Base-by-base conservation (phyloP, 2,888 invertebrate genomes). In the Hemithea aestivaria region DNA sequence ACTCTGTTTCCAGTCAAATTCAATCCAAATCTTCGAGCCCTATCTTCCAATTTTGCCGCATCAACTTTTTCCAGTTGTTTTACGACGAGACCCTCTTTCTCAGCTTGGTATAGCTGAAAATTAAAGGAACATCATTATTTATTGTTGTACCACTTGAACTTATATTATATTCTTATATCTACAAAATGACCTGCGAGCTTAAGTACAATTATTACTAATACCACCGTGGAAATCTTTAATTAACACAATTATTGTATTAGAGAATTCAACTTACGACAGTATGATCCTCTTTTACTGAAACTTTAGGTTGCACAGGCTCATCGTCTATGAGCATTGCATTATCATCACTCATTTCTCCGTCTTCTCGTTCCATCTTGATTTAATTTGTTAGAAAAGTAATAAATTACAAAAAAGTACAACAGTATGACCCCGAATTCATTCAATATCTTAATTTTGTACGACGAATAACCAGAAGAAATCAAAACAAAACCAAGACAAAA, bases 321-420 rank as follows among this genome's bases (percentile, higher is more conserved):
- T 74, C 73, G 51, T 82, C 80, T 32, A 76, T 62, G 35, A 66
- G 34, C 84, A 85, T 85, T 47, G 70, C 66, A 48, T 69, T 71
- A 47, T 84, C 84, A 48, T 84, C 85, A 56, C 84, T 85, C 85
- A 87, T 85, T 80, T 87, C 87, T 56, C 85, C 85, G 51, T 87
- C 85, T 68, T 87, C 87, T 58, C 56, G 73, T 30, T 87, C 85
- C 69, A 80, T 16, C 16, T 16, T 16, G 16, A 16, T 5, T 16
- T 16, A 16, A 16, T 16, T 16, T 16, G 3, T 4, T 5, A 16
- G 16, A 16, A 16, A 16, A 16, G 3, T 16, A 4, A 16, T 16
- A 4, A 5, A 16, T 16, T 4, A 16, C n/a, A n/a, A n/a, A n/a
- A n/a, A n/a, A n/a, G n/a, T n/a, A n/a, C n/a, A n/a, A n/a, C n/a